phyloP scores from a whole-genome alignment of 2,888 invertebrate genomes.

The Papilio elwesi region DNA sequence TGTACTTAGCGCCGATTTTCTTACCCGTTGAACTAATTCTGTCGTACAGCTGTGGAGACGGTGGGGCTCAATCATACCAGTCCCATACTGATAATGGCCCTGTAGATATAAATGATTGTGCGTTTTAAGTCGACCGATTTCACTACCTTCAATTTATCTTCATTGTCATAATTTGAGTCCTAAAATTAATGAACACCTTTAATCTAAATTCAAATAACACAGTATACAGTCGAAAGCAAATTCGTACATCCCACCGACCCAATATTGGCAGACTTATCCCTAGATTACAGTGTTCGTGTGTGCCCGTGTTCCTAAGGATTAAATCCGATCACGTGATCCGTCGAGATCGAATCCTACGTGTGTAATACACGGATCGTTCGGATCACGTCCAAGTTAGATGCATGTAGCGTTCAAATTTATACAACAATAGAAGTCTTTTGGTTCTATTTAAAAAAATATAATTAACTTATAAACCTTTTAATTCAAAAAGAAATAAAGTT shows the following conservation, averaged over 20 bases:
- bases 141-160: too few species aligned
- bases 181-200: neutral
- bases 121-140: too few species aligned
- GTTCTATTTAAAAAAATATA: too few species aligned
- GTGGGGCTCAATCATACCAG: too few species aligned
- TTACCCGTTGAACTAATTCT: too few species aligned
- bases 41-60: too few species aligned
- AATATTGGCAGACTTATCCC: conserved; percentile 72
- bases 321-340: conserved; percentile 70
- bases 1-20: too few species aligned
- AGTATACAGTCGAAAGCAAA: conserved; percentile 41
- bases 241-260: conserved; percentile 43
- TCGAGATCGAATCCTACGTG: conserved; percentile 68
- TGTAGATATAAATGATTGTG: too few species aligned
- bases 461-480: too few species aligned
- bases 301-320: conserved; percentile 64
- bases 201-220: conserved; percentile 19
- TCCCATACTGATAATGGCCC: too few species aligned
- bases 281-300: conserved; percentile 66
- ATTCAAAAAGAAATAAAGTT: too few species aligned
- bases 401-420: conserved; percentile 13
- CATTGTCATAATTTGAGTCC: neutral
- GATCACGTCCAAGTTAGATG: conserved; percentile 48
- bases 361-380: conserved; percentile 65
- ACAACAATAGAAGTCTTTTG: neutral